Evolutionary conservation across 2,888 invertebrate species (phyloP).

Genomic region (Drosophila siamana): DNA sequence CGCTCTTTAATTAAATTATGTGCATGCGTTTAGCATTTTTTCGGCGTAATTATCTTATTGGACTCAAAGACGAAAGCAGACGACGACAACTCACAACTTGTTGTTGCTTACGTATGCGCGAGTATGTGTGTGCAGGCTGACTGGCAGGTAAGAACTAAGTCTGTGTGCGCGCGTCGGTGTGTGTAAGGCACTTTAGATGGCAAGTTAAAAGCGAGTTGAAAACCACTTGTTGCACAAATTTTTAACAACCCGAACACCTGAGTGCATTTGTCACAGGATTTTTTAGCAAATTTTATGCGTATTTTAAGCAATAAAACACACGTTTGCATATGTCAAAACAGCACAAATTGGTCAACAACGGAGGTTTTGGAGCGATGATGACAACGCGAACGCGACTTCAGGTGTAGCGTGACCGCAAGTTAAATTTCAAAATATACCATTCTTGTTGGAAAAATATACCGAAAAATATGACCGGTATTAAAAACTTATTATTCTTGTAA

Average conservation of each 20-base stretch:
- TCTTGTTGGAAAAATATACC: neutral
- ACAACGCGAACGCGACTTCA: conserved; percentile 73
- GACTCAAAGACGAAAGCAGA: conserved; percentile 37
- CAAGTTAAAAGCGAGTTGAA: conserved; percentile 48
- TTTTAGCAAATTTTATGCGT: conserved; percentile 28
- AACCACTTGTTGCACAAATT: conserved; percentile 71
- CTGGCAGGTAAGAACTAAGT: conserved; percentile 50
- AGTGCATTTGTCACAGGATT: conserved; percentile 27
- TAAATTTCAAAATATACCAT: neutral
- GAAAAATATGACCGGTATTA: neutral
- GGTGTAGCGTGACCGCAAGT: conserved; percentile 35
- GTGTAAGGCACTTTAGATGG: conserved; percentile 61
- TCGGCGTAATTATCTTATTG: conserved; percentile 54
- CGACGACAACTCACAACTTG: conserved; percentile 43
- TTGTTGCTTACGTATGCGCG: conserved; percentile 52
- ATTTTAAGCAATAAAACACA: conserved; percentile 49
- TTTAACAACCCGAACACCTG: conserved; percentile 19
- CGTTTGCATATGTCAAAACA: conserved; percentile 49
- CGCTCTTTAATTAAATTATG: conserved; percentile 39
- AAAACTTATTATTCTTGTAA: no score
- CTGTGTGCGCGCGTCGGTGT: conserved; percentile 41
- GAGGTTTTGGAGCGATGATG: conserved; percentile 63
- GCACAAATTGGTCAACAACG: conserved; percentile 46
- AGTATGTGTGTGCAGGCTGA: conserved; percentile 40
- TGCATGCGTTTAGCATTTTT: conserved; percentile 37